Evolutionary conservation across 2,113 vertebrate species (phyloP).

Genomic region (Bambusicola thoracicus): DNA sequence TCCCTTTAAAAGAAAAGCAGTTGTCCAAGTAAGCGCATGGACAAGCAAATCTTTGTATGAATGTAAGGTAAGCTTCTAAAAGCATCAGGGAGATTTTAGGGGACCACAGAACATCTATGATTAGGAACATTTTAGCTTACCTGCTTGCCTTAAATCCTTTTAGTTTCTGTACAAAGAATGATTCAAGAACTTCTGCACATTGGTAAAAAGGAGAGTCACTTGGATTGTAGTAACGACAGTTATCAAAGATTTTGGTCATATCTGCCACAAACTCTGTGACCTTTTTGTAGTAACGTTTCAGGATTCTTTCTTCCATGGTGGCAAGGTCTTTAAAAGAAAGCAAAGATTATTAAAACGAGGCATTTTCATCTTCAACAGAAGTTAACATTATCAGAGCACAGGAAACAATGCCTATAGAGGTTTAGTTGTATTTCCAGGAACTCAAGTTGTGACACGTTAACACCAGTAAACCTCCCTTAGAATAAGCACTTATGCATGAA

Average conservation of each 20-base stretch:
- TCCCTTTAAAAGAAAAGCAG: background rate
- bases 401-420: background rate
- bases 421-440: background rate
- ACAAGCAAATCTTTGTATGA: background rate
- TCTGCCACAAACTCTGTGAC: slow-evolving; percentile 98
- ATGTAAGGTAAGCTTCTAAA: background rate
- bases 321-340: slow-evolving; percentile 88
- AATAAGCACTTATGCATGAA: background rate
- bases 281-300: slow-evolving; percentile 95
- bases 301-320: slow-evolving; percentile 94
- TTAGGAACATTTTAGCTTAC: slow-evolving; percentile 74
- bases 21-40: rapidly evolving
- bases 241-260: slow-evolving; percentile 99
- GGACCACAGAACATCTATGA: background rate
- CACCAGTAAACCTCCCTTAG: background rate
- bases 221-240: slow-evolving; percentile 99
- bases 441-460: background rate
- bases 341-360: slow-evolving; percentile 15
- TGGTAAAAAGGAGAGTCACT: slow-evolving; percentile 98
- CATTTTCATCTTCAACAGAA: background rate
- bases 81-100: background rate
- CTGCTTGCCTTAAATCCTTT: slow-evolving; percentile 99
- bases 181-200: slow-evolving; percentile 96
- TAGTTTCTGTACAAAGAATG: slow-evolving; percentile 99
- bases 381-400: background rate